Conservation (phyloP, 2,113 vertebrate genomes). For the Aegithalos caudatus region DNA sequence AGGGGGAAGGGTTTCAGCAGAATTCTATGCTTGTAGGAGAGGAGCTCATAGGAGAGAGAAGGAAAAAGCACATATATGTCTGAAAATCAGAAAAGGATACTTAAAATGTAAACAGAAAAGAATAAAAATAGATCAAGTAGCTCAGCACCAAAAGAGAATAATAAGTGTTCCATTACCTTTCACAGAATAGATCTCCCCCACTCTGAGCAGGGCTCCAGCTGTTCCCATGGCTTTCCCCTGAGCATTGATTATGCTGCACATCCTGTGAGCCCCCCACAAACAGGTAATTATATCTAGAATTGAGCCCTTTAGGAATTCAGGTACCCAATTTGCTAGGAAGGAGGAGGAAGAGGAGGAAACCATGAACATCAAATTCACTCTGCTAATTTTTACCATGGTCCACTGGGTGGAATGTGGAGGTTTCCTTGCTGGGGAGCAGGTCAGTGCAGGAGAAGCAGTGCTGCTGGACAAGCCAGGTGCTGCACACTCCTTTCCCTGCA, state of each 20-base stretch:
- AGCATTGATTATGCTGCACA: not conserved
- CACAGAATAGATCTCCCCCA: slow-evolving; percentile 22
- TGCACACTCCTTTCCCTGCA: not conserved
- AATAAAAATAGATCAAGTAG: slow-evolving; percentile 68
- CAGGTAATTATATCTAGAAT: not conserved
- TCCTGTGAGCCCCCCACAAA: not conserved
- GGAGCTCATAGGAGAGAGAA: not conserved
- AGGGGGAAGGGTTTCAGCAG: not conserved
- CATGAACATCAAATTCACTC: not conserved
- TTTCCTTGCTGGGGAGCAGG: not conserved
- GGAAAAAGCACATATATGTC: not conserved
- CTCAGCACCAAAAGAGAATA: slow-evolving; percentile 60
- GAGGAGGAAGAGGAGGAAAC: not conserved
- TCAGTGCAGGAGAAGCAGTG: not conserved
- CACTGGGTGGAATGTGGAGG: not conserved
- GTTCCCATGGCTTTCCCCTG: not conserved
- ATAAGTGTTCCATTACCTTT: slow-evolving; percentile 64
- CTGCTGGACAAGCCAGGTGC: not conserved
- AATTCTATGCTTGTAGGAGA: not conserved
- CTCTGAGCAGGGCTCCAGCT: slow-evolving; percentile 22
- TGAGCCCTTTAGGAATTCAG: not conserved
- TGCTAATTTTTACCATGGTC: not conserved
- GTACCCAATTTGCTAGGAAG: not conserved
- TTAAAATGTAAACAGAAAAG: slow-evolving; percentile 65
- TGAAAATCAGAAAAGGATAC: slow-evolving; percentile 34